These are phyloP conservation scores for Octomys mimax DNA, from an alignment of 2,797 vertebrate species.

Conservation along the genomic window DNA sequence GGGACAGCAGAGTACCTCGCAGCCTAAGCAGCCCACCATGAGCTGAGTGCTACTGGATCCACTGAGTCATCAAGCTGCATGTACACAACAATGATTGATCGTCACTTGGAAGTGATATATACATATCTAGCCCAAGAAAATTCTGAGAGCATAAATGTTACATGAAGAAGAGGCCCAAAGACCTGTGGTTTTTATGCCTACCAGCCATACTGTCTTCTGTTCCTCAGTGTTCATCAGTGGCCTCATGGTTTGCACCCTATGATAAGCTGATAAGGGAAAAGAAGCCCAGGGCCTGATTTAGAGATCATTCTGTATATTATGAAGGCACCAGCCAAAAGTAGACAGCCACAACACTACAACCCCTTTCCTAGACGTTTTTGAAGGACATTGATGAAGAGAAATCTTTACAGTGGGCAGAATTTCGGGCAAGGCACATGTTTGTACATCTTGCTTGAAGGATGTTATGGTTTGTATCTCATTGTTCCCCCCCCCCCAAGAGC, in stretches of 20 bases:
- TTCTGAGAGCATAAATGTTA: not conserved
- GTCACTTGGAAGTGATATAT: not conserved
- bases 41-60: not conserved
- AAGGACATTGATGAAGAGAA: not conserved
- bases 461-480: too few species aligned
- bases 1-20: not conserved
- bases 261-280: not conserved
- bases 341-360: not conserved
- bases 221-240: not conserved
- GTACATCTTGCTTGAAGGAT: not conserved
- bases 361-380: not conserved
- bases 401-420: not conserved
- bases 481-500: too few species aligned
- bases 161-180: not conserved
- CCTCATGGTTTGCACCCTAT: not conserved
- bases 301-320: not conserved
- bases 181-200: not conserved
- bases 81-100: not conserved
- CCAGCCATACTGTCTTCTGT: not conserved
- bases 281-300: not conserved
- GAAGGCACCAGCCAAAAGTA: not conserved
- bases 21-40: not conserved
- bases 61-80: not conserved
- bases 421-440: not conserved
- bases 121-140: not conserved